A percentile compares a stretch with the other conserved stretches of the same genome.
These are phyloP conservation scores for Corvus cornix DNA, from an alignment of 2,113 vertebrate genomes.

Conservation along the genomic window DNA sequence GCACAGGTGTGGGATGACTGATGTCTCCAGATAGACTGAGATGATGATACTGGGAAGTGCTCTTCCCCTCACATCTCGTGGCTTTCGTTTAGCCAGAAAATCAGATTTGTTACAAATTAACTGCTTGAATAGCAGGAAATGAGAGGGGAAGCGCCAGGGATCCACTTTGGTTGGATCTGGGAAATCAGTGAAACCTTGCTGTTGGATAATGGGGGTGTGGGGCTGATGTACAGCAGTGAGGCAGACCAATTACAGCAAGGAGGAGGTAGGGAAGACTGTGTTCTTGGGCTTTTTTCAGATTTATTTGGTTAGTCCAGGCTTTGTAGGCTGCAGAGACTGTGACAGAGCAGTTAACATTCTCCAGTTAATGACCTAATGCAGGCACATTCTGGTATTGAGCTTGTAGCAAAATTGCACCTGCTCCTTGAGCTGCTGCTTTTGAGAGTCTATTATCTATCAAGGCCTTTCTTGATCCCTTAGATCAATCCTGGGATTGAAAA, in stretches of 20 bases:
- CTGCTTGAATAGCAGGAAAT: background rate
- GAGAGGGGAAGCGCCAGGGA: background rate
- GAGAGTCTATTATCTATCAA: background rate
- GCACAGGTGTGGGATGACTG: background rate
- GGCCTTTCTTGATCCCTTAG: constrained; percentile 23
- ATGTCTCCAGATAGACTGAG: background rate
- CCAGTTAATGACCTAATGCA: background rate
- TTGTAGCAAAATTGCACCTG: background rate
- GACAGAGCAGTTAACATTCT: background rate
- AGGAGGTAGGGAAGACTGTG: background rate
- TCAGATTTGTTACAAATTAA: background rate
- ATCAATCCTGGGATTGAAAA: constrained; percentile 36
- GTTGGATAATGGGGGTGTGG: background rate
- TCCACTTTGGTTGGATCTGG: background rate
- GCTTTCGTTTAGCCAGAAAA: background rate
- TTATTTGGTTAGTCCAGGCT: background rate
- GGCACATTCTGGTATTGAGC: background rate
- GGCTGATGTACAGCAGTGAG: background rate
- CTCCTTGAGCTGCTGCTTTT: background rate
- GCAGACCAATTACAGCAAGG: background rate
- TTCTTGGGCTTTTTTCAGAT: background rate
- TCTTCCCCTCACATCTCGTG: accelerated
- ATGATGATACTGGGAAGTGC: background rate
- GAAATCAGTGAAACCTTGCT: background rate
- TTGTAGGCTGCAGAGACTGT: background rate